Conservation (phyloP, 2,113 vertebrate genomes). For the Trichechus manatus region DNA sequence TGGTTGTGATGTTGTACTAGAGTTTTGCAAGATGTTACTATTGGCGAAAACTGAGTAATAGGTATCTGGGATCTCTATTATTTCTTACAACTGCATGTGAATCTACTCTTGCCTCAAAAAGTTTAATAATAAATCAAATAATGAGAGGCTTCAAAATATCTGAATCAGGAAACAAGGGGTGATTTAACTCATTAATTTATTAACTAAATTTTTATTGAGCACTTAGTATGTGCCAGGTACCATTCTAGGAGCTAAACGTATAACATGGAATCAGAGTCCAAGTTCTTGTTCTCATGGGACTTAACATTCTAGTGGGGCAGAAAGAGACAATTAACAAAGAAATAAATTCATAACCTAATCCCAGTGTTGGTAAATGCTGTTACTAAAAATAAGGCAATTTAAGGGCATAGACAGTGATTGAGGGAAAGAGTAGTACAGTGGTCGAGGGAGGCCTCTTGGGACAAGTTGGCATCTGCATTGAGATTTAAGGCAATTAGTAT, state of each 20-base stretch:
- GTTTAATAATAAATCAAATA: not conserved
- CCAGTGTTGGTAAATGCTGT: not conserved
- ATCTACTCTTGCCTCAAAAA: not conserved
- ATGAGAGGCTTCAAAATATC: not conserved
- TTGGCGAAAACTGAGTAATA: no score
- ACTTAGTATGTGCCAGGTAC: no score
- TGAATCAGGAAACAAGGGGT: not conserved
- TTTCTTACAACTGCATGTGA: no score
- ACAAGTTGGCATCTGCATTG: not conserved
- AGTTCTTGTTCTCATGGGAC: not conserved
- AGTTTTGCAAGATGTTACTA: no score
- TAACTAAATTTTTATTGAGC: not conserved
- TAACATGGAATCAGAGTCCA: not conserved
- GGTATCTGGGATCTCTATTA: no score
- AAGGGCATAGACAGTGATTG: not conserved
- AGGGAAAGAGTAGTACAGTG: not conserved
- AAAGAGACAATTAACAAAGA: not conserved
- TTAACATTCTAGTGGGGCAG: not conserved
- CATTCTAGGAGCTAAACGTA: not conserved
- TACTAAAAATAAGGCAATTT: not conserved
- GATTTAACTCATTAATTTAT: no score
- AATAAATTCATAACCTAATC: not conserved
- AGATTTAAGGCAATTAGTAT: not conserved
- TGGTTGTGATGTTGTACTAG: no score
- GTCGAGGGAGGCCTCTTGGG: not conserved